Evolutionary conservation across 2,888 invertebrate genomes (phyloP).

Genomic region (Chesias legatella): DNA sequence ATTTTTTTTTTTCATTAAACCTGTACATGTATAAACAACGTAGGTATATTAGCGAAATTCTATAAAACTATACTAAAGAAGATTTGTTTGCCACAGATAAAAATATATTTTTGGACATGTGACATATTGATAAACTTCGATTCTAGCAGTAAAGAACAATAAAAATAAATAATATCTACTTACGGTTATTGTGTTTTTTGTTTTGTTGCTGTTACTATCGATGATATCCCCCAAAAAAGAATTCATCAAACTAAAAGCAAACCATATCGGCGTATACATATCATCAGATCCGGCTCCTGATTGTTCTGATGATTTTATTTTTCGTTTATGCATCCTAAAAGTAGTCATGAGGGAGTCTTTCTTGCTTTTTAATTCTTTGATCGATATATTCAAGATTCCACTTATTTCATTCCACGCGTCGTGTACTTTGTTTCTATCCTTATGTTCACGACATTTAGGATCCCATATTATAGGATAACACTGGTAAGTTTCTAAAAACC

Average conservation of each 20-base stretch:
- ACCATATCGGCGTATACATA: conserved; percentile 8
- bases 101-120: conserved; percentile 4
- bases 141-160: conserved; percentile 7
- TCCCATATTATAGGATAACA: too few relatives aligned
- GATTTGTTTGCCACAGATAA: conserved; percentile 6
- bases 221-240: conserved; percentile 5
- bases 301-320: conserved; percentile 9
- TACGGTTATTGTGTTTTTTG: conserved; percentile 9
- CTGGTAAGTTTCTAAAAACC: too few relatives aligned
- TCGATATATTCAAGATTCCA: conserved; percentile 7
- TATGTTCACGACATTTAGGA: too few relatives aligned
- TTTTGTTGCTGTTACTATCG: conserved; percentile 9
- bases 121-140: conserved; percentile 7
- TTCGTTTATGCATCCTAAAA: conserved; percentile 6
- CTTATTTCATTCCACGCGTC: conserved; percentile 5
- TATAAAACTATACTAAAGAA: conserved; percentile 6
- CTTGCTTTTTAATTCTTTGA: conserved; percentile 9
- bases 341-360: too few relatives aligned
- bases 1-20: too few relatives aligned
- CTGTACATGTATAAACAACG: too few relatives aligned
- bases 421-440: too few relatives aligned
- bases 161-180: conserved; percentile 6
- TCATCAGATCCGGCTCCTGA: conserved; percentile 8
- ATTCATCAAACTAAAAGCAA: conserved; percentile 6
- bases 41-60: too few relatives aligned